Base-by-base conservation (phyloP, 2,113 vertebrate genomes). In the Lanius collurio region DNA sequence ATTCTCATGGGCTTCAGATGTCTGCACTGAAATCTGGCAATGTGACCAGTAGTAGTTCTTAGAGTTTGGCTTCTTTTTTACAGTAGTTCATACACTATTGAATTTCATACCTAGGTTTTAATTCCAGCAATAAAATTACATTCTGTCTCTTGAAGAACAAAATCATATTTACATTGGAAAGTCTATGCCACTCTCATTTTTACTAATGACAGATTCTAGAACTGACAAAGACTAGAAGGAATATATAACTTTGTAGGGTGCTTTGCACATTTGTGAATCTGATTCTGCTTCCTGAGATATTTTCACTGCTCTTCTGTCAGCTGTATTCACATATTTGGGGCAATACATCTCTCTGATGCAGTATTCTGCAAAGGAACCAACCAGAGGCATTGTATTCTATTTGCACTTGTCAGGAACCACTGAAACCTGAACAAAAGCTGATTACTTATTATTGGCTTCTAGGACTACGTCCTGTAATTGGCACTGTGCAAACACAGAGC, bases 361-460 rank as follows among this genome's bases (percentile, higher is more conserved):
- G 27, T 44, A 39, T 19, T 80, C 35, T 13, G 24, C 59, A 79
- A 91, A 85, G 84, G 84, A 95, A 60, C n/a, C 8, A 31, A 53
- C 59, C 63, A 73, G 50, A 83, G 67, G 42, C 63, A 74, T 55
- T 95, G 79, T 83, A 30, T 27, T 83, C 42, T 57, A 19, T 57
- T 83, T 71, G 71, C 27, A 59, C 28, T 93, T 93, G 67, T 4
- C 63, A 80, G 71, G 59, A 91, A 20, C 50, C 81, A 52, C 33
- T 67, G 68, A 91, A 90, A 90, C 4, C 27, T 62, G 75, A 89
- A 80, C 33, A 93, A 73, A 80, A 80, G 37, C 62, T 80, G 80
- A 74, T 83, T 91, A 74, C 76, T 50, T 73, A 49, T 90, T 83
- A 65, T 23, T 97, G 84, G 78, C 63, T 89, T 79, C 62, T 70